Evolutionary conservation across 2,113 vertebrate genomes (phyloP), one percentile per base, ranked within the genome.

Genomic region (Dunckerocampus dactyliophorus): DNA sequence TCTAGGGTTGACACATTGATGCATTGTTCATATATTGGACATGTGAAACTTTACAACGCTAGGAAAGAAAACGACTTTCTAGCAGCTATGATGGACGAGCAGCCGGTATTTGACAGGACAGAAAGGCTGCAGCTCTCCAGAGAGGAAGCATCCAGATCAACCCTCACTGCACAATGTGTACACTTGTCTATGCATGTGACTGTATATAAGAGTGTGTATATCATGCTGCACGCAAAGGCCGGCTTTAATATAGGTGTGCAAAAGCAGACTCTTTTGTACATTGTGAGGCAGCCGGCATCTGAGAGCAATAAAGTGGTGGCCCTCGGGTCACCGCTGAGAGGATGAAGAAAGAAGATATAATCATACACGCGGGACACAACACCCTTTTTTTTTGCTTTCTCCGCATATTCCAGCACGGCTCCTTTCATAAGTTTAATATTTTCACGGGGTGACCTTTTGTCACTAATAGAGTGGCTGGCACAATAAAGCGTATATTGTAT

Each of bases 181-280:
- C 53, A 51, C 53, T 53, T 69, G 39, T 43, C 39, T 46, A 63
- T 76, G 62, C 60, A 21, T 58, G 68, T 46, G 63, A 69, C 62
- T 74, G 59, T 68, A 49, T 68, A 49, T 69, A 57, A 60, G 54
- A 48, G 71, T 46, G 24, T 68, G 71, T 72, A 62, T 73, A 22
- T 43, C n/a, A 58, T 28, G n/a, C n/a, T n/a, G n/a, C n/a, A 88
- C 82, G 82, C 55, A 75, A 82, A 81, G 74, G 83, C 84, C 78
- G 76, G 79, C 85, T 91, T 89, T 90, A 90, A 92, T 91, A 91
- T 88, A 79, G 80, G 72, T 82, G 76, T 74, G 70, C 85, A 89
- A 91, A 90, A 91, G 90, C 85, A 80, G 89, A 59, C 88, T 92
- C 88, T 91, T 92, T 92, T 91, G 91, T 92, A 91, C 88, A 85